phyloP scores from a whole-genome alignment of 2,113 vertebrate genomes.

The Perca fluviatilis region DNA sequence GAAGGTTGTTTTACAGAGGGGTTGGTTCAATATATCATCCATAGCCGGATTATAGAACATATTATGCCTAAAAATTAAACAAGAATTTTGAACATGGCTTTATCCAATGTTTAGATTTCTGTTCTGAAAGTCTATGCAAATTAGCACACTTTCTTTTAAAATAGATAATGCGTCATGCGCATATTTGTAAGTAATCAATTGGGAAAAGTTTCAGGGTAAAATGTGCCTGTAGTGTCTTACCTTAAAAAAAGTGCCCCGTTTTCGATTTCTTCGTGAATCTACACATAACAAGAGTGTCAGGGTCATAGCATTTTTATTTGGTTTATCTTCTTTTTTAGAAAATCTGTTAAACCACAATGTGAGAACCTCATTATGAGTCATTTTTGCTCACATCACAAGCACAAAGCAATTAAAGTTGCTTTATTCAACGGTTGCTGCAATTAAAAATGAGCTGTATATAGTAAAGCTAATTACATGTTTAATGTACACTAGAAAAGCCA shows the following conservation, averaged over 20 bases:
- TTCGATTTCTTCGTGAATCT: not conserved
- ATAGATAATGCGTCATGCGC: too few relatives aligned
- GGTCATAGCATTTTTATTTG: constrained; percentile 5
- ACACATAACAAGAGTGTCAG: not conserved
- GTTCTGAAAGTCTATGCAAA: too few relatives aligned
- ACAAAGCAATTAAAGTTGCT: constrained; percentile 62
- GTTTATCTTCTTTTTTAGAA: constrained; percentile 6
- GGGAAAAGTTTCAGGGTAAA: too few relatives aligned
- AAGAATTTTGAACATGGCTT: too few relatives aligned
- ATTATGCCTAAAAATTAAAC: too few relatives aligned
- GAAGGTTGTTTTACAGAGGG: too few relatives aligned
- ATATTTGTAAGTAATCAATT: too few relatives aligned
- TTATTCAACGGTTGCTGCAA: constrained; percentile 61
- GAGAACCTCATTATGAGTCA: constrained; percentile 23
- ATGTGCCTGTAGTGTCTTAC: too few relatives aligned
- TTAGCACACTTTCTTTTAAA: too few relatives aligned
- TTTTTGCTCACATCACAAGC: constrained; percentile 53
- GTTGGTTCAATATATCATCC: too few relatives aligned
- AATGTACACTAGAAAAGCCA: constrained; percentile 66
- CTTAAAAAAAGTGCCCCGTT: not conserved
- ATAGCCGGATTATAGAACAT: too few relatives aligned
- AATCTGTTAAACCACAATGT: constrained; percentile 19
- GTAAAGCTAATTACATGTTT: constrained; percentile 74
- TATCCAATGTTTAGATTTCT: too few relatives aligned
- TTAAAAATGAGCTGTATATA: constrained; percentile 58